Base-by-base conservation (phyloP, 1,140 invertebrate genomes). In the Coptotermes formosanus region DNA sequence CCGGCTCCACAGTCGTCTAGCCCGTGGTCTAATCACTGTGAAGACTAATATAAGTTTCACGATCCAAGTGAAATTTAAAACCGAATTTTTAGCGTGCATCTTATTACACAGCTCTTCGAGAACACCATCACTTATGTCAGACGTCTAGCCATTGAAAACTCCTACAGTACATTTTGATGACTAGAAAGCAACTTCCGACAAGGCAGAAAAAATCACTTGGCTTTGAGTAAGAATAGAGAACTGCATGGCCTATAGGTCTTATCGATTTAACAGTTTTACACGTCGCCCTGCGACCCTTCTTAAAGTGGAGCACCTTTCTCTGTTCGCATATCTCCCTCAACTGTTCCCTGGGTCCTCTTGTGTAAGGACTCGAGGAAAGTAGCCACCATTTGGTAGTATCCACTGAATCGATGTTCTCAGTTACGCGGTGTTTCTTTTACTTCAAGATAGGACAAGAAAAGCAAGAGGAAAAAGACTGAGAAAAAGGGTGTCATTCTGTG, bases 251-350 rank as follows among this genome's bases (percentile, higher is more conserved):
- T n/a, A 75, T 0, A 25, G 30, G 14, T 14, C 64, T 30, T 75
- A 30, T 75, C 64, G 64, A 75, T 75, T 75, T 30, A 75, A 75
- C 64, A 75, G n/a, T 75, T 75, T 30, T 75, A 30, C n/a, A 75
- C 64, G n/a, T 16, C 64, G 64, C n/a, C 4, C 8, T 8, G 25
- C 9, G 25, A 12, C 64, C 64, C n/a, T 75, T 75, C 64, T 75
- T 75, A 75, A n/a, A 75, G 64, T 12, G 25, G 25, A 75, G 64
- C 64, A 14, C 25, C 64, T 75, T 64, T 8, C 19, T 64, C 8
- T 64, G 21, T 64, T 30, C n/a, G 1, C 64, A 75, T n/a, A 30
- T n/a, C n/a, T 75, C n/a, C 64, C 64, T 30, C 64, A 14, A 25
- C 30, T 9, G 64, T 12, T 6, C 64, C 16, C 2, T 2, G 7